Conservation (phyloP, 2,797 vertebrate genomes). For the Tiaroga cobitis region DNA sequence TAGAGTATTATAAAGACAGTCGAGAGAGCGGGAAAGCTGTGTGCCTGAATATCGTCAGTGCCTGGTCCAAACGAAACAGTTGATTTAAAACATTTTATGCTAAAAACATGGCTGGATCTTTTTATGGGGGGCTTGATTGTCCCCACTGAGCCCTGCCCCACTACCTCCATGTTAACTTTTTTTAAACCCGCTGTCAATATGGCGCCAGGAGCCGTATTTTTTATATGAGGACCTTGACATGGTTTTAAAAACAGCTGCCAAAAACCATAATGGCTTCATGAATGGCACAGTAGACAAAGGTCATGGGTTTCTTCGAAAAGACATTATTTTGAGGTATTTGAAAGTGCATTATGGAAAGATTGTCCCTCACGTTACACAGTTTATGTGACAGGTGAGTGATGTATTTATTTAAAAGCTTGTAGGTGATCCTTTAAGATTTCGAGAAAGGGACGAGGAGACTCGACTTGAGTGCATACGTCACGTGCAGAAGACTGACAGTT, state of each 20-base stretch:
- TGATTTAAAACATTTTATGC: constrained; percentile 51
- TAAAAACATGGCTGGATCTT: constrained; percentile 50
- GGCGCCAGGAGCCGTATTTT: background rate
- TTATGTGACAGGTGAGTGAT: constrained; percentile 17
- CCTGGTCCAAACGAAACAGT: constrained; percentile 67
- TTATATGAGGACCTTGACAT: constrained; percentile 8
- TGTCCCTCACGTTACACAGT: background rate
- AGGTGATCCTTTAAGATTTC: constrained; percentile 29
- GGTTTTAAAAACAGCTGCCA: constrained; percentile 7
- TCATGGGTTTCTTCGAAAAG: constrained; percentile 17
- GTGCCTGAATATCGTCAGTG: constrained; percentile 63
- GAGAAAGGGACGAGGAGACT: constrained; percentile 29
- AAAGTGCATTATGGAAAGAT: constrained; percentile 31
- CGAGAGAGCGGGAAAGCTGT: background rate
- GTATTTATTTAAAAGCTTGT: constrained; percentile 51
- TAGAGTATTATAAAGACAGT: constrained; percentile 41
- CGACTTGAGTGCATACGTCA: background rate
- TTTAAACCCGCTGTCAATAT: background rate
- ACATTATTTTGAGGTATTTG: constrained; percentile 27
- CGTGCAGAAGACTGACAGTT: constrained; percentile 1
- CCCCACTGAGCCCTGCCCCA: constrained; percentile 7
- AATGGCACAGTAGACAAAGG: constrained; percentile 24
- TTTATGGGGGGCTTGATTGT: constrained; percentile 25
- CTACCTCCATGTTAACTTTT: constrained; percentile 45
- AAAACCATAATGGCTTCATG: constrained; percentile 18